phyloP scores from a whole-genome alignment of 2,113 vertebrate genomes.

The Cacatua alba region DNA sequence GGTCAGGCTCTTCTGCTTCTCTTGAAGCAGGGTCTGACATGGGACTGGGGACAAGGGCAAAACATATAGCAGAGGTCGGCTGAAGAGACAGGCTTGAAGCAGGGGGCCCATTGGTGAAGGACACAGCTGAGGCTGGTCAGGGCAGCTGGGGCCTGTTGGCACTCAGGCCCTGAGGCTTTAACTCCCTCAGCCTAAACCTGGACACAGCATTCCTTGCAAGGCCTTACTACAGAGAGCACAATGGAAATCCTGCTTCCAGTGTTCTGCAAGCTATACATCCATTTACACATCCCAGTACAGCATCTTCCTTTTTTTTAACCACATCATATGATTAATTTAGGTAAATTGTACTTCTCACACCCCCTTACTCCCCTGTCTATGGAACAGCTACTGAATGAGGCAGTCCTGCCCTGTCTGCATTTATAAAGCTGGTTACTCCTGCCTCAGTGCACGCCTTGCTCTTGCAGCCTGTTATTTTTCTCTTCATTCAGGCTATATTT shows the following conservation, averaged over 20 bases:
- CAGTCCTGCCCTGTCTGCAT: not conserved
- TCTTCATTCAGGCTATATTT: not conserved
- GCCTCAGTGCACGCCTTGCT: fast-evolving
- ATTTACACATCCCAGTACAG: fast-evolving
- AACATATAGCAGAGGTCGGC: fast-evolving
- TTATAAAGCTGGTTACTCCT: not conserved
- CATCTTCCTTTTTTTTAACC: not conserved
- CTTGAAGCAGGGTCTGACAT: not conserved
- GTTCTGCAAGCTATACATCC: fast-evolving
- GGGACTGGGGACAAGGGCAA: not conserved
- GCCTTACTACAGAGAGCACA: not conserved
- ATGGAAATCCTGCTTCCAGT: not conserved
- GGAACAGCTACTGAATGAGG: fast-evolving
- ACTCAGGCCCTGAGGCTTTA: not conserved
- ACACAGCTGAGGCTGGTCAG: not conserved
- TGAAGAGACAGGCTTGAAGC: too few species aligned
- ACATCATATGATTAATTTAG: fast-evolving
- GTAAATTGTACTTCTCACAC: not conserved
- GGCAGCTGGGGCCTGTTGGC: not conserved
- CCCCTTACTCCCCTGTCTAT: not conserved
- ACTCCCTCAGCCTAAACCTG: not conserved
- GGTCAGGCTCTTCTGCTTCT: not conserved
- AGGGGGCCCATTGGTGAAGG: fast-evolving
- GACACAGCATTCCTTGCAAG: fast-evolving
- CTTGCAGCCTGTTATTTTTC: not conserved